Conservation (phyloP, 2,888 invertebrate genomes). For the Coleophora flavipennella region DNA sequence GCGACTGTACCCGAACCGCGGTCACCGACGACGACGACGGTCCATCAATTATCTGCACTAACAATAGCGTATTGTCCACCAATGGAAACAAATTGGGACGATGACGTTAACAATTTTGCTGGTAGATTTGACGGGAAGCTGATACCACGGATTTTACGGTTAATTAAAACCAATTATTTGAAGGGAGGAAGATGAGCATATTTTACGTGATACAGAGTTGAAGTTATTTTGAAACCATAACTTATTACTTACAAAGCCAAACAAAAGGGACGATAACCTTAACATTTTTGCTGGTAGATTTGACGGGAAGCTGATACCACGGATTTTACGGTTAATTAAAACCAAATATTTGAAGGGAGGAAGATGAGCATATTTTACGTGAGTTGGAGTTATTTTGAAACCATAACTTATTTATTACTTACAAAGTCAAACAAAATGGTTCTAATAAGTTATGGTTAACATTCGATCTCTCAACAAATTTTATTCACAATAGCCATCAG, state of each 20-base stretch:
- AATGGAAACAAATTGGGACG: constrained; percentile 53
- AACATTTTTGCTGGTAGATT: constrained; percentile 28
- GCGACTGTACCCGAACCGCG: no score
- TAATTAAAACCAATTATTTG: constrained; percentile 24
- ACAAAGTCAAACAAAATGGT: no score
- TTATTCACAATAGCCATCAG: no score
- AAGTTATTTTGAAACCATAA: no score
- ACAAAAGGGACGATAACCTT: constrained; percentile 45
- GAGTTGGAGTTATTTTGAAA: no score
- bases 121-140: constrained; percentile 22
- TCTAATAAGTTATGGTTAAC: no score
- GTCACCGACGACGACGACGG: constrained; percentile 13
- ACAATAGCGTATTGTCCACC: constrained; percentile 51
- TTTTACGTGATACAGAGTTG: no score
- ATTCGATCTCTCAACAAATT: no score
- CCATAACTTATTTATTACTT: no score
- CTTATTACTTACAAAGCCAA: no score
- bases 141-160: constrained; percentile 22
- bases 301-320: constrained; percentile 24
- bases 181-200: neutral
- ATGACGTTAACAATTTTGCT: constrained; percentile 41
- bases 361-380: neutral
- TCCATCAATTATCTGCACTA: constrained; percentile 8
- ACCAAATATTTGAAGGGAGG: constrained; percentile 9
- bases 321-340: constrained; percentile 28